Base-by-base conservation (phyloP, 2,797 vertebrate species). In the Denticeps clupeoides region DNA sequence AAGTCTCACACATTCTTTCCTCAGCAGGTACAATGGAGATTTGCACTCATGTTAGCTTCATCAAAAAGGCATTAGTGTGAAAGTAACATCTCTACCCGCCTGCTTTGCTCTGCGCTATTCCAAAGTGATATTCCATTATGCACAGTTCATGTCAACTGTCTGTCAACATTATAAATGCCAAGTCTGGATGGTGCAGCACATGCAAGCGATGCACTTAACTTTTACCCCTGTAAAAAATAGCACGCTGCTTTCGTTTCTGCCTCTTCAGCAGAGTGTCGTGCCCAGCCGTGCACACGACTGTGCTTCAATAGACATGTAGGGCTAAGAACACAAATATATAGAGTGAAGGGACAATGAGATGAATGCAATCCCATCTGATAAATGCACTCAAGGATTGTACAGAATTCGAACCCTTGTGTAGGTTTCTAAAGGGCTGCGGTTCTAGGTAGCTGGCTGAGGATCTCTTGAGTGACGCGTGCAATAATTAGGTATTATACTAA, bases 401-500 rank as follows among this genome's bases (percentile, higher is more conserved):
- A 62, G 70, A 47, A 54, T 61, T 41, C 5, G 25, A 56, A 56
- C 62, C 69, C 67, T 58, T 59, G 45, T 26, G 42, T 22, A 16
- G 27, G 37, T 49, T 67, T 59, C 40, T 51, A 49, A 68, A 63
- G 55, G 48, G 25, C 51, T 51, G 47, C n/a, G n/a, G n/a, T 72
- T 72, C 64, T 71, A 56, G 69, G 47, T 31, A 16, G 65, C 60
- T 59, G 68, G 67, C 66, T 59, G 55, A 58, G 46, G 62, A 61
- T 66, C 58, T 66, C 55, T 58, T 80, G 72, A 82, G 60, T 80
- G 82, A 72, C 77, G 69, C 24, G 7, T 35, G 27, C 42, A 41
- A 68, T 73, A 63, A 80, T 82, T 73, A 74, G 63, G 68, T 68
- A 77, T 81, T 84, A 71, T 82, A 59, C 58, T 21, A 41, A 69